Conservation (phyloP, 2,888 invertebrate genomes). For the Synergus itoensis region DNA sequence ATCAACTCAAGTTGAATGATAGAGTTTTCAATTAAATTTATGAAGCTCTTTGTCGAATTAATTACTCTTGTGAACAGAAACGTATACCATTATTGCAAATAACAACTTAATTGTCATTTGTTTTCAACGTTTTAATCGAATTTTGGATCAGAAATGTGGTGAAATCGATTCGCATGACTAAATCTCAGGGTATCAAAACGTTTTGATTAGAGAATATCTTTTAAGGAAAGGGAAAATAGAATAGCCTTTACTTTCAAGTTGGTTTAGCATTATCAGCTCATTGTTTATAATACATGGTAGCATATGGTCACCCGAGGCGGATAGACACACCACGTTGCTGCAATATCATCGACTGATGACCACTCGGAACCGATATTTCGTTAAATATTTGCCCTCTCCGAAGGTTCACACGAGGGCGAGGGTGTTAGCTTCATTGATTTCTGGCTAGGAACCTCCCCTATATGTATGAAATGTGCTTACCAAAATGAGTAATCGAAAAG, state of each 20-base stretch:
- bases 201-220: too few species aligned
- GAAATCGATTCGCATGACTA: background rate
- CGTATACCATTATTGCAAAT: too few species aligned
- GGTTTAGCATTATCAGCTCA: background rate
- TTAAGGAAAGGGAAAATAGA: too few species aligned
- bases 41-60: background rate
- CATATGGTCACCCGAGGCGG: background rate
- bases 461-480: background rate
- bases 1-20: background rate
- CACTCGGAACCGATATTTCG: background rate
- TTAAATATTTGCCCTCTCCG: slow-evolving; percentile 3
- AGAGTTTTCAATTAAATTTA: background rate
- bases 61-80: background rate
- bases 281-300: background rate
- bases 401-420: slow-evolving; percentile 14
- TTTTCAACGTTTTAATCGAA: background rate
- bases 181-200: background rate
- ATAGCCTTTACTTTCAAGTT: too few species aligned
- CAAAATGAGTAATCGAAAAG: background rate
- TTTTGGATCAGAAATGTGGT: background rate
- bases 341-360: slow-evolving; percentile 21
- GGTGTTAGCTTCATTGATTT: slow-evolving; percentile 24
- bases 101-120: background rate
- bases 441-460: background rate
- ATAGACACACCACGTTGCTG: background rate